phyloP scores from a whole-genome alignment of 2,797 vertebrate species.

The Myotis daubentonii region DNA sequence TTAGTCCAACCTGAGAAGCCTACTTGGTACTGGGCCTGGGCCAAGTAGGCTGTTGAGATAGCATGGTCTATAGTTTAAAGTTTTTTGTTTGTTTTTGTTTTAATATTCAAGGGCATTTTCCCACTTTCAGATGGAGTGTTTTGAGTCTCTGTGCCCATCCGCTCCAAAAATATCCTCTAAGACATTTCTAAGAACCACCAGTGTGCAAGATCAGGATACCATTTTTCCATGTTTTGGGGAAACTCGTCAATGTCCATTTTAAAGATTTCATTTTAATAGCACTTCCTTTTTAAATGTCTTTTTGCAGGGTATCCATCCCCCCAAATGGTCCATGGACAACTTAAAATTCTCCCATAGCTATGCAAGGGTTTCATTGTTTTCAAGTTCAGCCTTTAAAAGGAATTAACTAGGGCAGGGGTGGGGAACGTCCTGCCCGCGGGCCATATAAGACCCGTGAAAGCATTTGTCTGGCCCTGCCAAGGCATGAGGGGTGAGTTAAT shows the following conservation, averaged over 20 bases:
- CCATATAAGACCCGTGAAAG: too few species aligned
- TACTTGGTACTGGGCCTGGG: not conserved
- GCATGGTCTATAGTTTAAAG: not conserved
- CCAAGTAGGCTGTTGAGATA: not conserved
- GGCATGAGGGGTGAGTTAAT: too few species aligned
- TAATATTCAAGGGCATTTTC: not conserved
- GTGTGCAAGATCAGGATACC: not conserved
- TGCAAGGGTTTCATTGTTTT: not conserved
- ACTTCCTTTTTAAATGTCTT: not conserved
- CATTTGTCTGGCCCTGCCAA: too few species aligned
- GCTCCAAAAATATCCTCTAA: not conserved
- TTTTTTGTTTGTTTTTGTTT: not conserved
- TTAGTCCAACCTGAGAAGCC: not conserved
- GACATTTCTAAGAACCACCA: not conserved
- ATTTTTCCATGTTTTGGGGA: not conserved
- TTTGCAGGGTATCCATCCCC: not conserved
- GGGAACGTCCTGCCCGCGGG: too few species aligned
- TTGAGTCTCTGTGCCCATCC: not conserved
- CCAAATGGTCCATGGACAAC: not conserved
- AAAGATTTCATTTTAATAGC: constrained; percentile 27
- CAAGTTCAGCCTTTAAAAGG: constrained; percentile 30
- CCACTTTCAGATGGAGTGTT: not conserved
- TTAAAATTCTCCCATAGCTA: not conserved
- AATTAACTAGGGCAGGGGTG: not conserved
- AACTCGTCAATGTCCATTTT: not conserved